A percentile compares a stretch with the other conserved stretches of the same genome.
Evolutionary conservation across 2,888 invertebrate genomes (phyloP).

Genomic region (Apeira syringaria): DNA sequence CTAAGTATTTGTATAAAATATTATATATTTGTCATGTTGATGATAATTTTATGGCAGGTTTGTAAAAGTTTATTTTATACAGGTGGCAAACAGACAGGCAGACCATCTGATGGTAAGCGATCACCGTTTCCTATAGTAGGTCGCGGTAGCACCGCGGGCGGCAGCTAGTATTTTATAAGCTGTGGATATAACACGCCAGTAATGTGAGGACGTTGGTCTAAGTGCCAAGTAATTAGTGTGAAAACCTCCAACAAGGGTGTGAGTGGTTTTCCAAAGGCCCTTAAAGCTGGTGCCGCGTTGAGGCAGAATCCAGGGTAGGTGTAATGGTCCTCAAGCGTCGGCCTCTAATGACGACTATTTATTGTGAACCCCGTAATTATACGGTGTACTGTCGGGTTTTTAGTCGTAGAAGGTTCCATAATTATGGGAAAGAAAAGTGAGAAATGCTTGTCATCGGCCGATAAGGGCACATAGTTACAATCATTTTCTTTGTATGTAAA

Average conservation of each 20-base stretch:
- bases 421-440: conserved; percentile 6
- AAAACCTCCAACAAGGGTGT: conserved; percentile 45
- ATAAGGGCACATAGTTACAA: too few species aligned
- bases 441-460: too few species aligned
- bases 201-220: conserved; percentile 25
- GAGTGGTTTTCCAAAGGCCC: conserved; percentile 43
- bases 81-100: too few species aligned
- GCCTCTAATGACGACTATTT: conserved; percentile 59
- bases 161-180: conserved; percentile 6
- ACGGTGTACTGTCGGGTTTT: conserved; percentile 13
- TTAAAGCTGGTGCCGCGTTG: conserved; percentile 33
- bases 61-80: too few species aligned
- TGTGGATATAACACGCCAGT: conserved; percentile 3
- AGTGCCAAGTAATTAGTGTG: conserved; percentile 57
- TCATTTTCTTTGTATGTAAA: too few species aligned
- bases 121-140: too few species aligned
- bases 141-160: too few species aligned
- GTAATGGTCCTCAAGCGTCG: conserved; percentile 45
- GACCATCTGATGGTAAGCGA: too few species aligned
- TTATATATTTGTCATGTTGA: too few species aligned
- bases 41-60: too few species aligned
- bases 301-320: conserved; percentile 29
- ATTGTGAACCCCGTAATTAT: conserved; percentile 15
- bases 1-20: too few species aligned
- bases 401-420: conserved; percentile 17